Conservation (phyloP, 2,113 vertebrate species). For the Mustela lutreola region DNA sequence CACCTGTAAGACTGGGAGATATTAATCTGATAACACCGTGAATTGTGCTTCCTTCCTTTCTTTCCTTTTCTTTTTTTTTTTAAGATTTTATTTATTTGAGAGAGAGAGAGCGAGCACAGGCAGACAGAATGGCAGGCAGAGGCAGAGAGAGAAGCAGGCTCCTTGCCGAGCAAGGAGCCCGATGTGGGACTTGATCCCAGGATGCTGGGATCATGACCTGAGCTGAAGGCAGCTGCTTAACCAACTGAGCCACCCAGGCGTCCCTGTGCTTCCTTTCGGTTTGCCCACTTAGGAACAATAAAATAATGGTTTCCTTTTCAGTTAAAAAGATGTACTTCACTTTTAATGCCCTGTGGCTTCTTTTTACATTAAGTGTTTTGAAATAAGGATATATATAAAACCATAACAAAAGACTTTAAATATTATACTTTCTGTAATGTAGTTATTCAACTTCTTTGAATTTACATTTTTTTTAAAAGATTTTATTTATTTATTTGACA, state of each 20-base stretch:
- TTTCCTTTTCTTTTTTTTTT: too few relatives aligned
- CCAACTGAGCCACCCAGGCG: too few relatives aligned
- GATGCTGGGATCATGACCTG: too few relatives aligned
- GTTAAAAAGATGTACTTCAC: not conserved
- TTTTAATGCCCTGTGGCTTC: not conserved
- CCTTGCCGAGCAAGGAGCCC: too few relatives aligned
- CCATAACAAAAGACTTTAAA: not conserved
- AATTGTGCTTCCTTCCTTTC: not conserved
- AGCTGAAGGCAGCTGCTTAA: too few relatives aligned
- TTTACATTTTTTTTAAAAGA: not conserved
- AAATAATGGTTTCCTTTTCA: not conserved
- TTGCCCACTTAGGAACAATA: not conserved
- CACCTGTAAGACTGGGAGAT: not conserved
- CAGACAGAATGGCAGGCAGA: too few relatives aligned
- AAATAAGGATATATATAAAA: not conserved
- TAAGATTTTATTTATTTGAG: too few relatives aligned
- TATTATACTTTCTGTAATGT: not conserved
- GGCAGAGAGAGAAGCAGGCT: too few relatives aligned
- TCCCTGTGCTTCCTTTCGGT: not conserved
- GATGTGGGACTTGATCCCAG: too few relatives aligned
- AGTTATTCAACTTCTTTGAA: not conserved
- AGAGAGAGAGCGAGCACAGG: too few relatives aligned
- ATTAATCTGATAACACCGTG: not conserved
- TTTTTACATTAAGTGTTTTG: not conserved
- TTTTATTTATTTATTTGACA: too few relatives aligned